phyloP scores from a whole-genome alignment of 92 coral and sea anemone species.

The Epizoanthus illoricatus region DNA sequence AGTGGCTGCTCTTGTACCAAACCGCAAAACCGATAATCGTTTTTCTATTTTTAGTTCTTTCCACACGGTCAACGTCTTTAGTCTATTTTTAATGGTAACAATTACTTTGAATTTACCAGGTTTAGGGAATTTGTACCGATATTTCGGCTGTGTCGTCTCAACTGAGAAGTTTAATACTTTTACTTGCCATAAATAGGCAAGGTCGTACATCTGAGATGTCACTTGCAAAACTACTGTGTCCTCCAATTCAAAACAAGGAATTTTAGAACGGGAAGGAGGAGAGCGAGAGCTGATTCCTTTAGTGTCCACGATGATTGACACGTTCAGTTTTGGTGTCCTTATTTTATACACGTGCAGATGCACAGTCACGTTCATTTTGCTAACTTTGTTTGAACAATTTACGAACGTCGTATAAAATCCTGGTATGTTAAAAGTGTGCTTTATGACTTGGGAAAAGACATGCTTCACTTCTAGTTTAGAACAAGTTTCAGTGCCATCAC shows the following conservation, averaged over 20 bases:
- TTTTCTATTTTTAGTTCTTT: conserved; percentile 24
- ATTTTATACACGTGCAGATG: conserved; percentile 54
- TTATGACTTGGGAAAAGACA: conserved; percentile 1
- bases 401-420: conserved; percentile 53
- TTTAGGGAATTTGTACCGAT: conserved; percentile 11
- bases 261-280: conserved; percentile 6
- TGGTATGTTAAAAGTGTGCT: conserved; percentile 36
- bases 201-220: conserved; percentile 31
- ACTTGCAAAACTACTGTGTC: conserved; percentile 7
- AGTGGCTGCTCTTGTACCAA: conserved; percentile 12
- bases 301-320: neutral
- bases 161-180: conserved; percentile 6
- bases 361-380: conserved; percentile 39
- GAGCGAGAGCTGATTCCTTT: conserved; percentile 3
- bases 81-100: conserved; percentile 17
- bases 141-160: neutral
- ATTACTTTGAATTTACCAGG: conserved; percentile 12
- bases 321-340: conserved; percentile 49
- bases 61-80: conserved; percentile 5
- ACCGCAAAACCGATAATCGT: conserved; percentile 9
- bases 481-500: conserved; percentile 42
- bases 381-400: conserved; percentile 62
- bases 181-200: conserved; percentile 26
- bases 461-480: neutral
- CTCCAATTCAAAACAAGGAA: conserved; percentile 13